Evolutionary conservation across 2,797 vertebrate genomes (phyloP).

Genomic region (Ispidina lecontei): DNA sequence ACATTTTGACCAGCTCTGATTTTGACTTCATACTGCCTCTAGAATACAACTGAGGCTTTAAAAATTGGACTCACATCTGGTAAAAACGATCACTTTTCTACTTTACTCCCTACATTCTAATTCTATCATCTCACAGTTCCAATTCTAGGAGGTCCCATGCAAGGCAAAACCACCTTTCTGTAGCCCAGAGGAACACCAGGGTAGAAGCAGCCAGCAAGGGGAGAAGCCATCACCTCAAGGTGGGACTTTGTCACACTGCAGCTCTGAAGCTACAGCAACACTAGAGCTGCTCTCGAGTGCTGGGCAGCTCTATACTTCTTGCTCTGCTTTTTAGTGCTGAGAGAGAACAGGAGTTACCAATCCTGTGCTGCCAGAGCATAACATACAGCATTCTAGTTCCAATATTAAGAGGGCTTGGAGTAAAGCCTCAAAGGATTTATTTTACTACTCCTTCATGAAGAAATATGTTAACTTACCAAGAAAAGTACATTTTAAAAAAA

Average conservation of each 20-base stretch:
- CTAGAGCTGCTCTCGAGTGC: neutral
- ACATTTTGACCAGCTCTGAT: neutral
- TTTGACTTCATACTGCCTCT: neutral
- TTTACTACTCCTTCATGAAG: neutral
- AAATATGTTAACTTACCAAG: neutral
- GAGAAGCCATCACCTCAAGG: neutral
- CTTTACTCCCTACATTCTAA: neutral
- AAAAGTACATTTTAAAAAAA: neutral
- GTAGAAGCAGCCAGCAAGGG: neutral
- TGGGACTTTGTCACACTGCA: neutral
- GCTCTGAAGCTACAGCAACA: neutral
- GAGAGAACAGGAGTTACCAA: neutral
- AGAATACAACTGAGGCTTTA: neutral
- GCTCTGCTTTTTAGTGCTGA: neutral
- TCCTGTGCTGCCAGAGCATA: neutral
- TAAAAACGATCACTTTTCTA: accelerated
- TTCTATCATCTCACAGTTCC: neutral
- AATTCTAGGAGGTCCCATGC: neutral
- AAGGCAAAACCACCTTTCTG: neutral
- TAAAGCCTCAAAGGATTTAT: neutral
- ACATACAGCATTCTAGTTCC: neutral
- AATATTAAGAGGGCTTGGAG: neutral
- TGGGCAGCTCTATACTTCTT: neutral
- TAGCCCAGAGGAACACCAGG: neutral
- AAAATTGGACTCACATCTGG: neutral